These are phyloP conservation scores for Centroberyx gerrardi DNA, from an alignment of 2,797 vertebrate genomes.

Conservation along the genomic window DNA sequence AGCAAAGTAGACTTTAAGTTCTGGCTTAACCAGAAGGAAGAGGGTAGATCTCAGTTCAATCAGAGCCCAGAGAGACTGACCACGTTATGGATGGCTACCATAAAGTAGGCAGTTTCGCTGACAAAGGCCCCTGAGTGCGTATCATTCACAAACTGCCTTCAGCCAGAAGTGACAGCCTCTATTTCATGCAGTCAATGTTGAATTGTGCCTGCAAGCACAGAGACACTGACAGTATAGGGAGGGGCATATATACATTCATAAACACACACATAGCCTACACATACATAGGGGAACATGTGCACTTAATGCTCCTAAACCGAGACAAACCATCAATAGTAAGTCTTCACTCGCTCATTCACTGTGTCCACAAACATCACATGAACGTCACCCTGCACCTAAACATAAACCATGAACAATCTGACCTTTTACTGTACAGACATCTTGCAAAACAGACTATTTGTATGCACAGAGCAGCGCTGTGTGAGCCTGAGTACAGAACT, in stretches of 20 bases:
- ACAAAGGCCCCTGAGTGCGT: slow-evolving; percentile 60
- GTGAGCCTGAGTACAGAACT: slow-evolving; percentile 41
- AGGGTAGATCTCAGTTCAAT: slow-evolving; percentile 58
- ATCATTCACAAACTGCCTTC: slow-evolving; percentile 64
- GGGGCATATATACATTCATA: background rate
- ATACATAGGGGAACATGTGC: background rate
- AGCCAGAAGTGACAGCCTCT: slow-evolving; percentile 44
- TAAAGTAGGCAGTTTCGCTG: slow-evolving; percentile 71
- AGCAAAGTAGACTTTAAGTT: slow-evolving; percentile 48
- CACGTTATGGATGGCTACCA: slow-evolving; percentile 69
- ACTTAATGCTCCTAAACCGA: background rate
- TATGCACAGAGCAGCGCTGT: slow-evolving; percentile 34
- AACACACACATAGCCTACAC: background rate
- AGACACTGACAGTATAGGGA: slow-evolving; percentile 9
- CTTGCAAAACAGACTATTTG: slow-evolving; percentile 35
- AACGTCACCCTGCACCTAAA: slow-evolving; percentile 17
- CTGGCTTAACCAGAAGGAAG: slow-evolving; percentile 37
- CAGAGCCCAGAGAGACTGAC: slow-evolving; percentile 49
- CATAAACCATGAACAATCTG: slow-evolving; percentile 30
- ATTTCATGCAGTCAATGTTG: slow-evolving; percentile 43
- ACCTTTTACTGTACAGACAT: slow-evolving; percentile 45
- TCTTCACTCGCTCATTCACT: slow-evolving; percentile 20
- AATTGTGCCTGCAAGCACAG: slow-evolving; percentile 32
- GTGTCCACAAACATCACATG: slow-evolving; percentile 26
- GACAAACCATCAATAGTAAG: slow-evolving; percentile 5